These are phyloP conservation scores for Eueremaeus valkanovi DNA, from an alignment of 2,888 invertebrate genomes.

Conservation along the genomic window DNA sequence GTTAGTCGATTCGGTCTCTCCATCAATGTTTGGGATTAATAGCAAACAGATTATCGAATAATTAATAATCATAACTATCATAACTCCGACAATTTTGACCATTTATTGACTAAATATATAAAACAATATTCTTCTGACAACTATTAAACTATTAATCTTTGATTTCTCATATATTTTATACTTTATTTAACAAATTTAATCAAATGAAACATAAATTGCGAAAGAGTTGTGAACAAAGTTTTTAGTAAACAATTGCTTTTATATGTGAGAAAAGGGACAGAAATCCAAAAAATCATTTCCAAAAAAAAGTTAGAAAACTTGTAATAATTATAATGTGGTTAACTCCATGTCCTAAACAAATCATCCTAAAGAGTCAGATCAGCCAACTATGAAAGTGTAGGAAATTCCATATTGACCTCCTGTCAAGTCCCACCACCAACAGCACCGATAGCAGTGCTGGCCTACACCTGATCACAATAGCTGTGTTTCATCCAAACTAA, in stretches of 20 bases:
- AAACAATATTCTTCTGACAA: background rate
- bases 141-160: background rate
- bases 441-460: background rate
- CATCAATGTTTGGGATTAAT: background rate
- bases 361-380: background rate
- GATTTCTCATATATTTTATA: too few species aligned
- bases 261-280: slow-evolving; percentile 7
- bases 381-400: slow-evolving; percentile 17
- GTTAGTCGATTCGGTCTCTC: background rate
- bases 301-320: background rate
- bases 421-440: slow-evolving; percentile 8
- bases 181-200: background rate
- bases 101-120: too few species aligned
- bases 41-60: background rate
- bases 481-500: slow-evolving; percentile 18
- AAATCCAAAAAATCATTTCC: slow-evolving; percentile 4
- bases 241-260: background rate
- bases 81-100: too few species aligned
- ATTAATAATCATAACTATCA: too few species aligned
- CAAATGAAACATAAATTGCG: background rate
- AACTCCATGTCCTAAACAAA: slow-evolving; percentile 21
- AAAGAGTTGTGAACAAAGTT: slow-evolving; percentile 1
- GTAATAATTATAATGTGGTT: slow-evolving; percentile 22
- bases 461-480: background rate
- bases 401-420: slow-evolving; percentile 24